Evolutionary conservation across 2,888 invertebrate species (phyloP), one percentile per base, ranked within the genome.

Genomic region (Caenorhabditis wallacei): DNA sequence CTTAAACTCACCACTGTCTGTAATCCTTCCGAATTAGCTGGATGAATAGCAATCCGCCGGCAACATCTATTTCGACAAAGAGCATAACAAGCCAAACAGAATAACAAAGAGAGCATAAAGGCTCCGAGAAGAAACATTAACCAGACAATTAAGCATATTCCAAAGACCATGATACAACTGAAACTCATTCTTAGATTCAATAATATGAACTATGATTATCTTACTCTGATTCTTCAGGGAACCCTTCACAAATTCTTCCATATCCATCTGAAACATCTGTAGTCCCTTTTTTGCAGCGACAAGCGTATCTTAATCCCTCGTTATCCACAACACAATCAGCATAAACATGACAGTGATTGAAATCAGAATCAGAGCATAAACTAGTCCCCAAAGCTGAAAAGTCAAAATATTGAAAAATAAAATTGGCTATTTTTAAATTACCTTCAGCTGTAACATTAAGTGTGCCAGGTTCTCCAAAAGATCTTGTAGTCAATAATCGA

Each of bases 111-210:
- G 3, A 88, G 59, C 71, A 88, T 84, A 13, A 89, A 63, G 4
- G 82, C 48, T 37, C 89, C 85, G 24, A 90, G 78, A 53, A 90
- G 81, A 37, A 88, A 74, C 5, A 90, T 30, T 7, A 88, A 40
- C 89, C 90, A 90, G 11, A 89, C 85, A n/a, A 90, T 76, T n/a
- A 90, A 48, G 68, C 90, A 90, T n/a, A 90, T 85, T 22, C 88
- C 90, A 40, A 90, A 81, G 3, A 90, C 35, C 82, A 85, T 81
- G 11, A 87, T 80, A 63, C 90, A 90, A 24, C 90, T 90, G 71
- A 89, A 85, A 51, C 22, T 56, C n/a, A n/a, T n/a, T n/a, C n/a
- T n/a, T n/a, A n/a, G n/a, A n/a, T n/a, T n/a, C n/a, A n/a, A n/a
- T n/a, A n/a, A n/a, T n/a, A n/a, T n/a, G n/a, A n/a, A n/a, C n/a